Evolutionary conservation across 2,888 invertebrate species (phyloP).

Genomic region (Xestobium rufovillosum): DNA sequence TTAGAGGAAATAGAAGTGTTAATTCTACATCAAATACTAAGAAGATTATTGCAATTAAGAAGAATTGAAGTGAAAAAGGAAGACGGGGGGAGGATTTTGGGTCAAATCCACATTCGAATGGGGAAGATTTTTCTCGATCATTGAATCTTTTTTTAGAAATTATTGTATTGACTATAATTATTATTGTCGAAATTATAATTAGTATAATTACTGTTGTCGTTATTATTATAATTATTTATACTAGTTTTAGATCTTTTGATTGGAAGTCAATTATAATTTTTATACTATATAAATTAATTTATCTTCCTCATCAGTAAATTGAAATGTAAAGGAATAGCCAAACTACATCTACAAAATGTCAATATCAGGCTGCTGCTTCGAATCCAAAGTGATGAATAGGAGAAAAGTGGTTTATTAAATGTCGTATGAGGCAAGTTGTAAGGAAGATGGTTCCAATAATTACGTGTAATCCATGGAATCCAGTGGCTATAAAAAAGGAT

Average conservation of each 20-base stretch:
- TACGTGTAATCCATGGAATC: slow-evolving; percentile 69
- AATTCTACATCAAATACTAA: slow-evolving; percentile 70
- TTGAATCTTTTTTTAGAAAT: no score
- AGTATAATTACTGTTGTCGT: slow-evolving; percentile 54
- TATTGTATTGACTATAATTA: slow-evolving; percentile 43
- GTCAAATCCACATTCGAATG: slow-evolving; percentile 59
- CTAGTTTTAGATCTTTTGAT: slow-evolving; percentile 62
- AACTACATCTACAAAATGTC: slow-evolving; percentile 64
- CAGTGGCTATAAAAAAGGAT: slow-evolving; percentile 65
- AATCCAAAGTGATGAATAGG: slow-evolving; percentile 54
- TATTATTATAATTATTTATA: no score
- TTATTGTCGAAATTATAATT: slow-evolving; percentile 33
- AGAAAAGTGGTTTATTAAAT: slow-evolving; percentile 47
- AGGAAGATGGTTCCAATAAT: slow-evolving; percentile 55
- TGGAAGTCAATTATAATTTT: slow-evolving; percentile 64
- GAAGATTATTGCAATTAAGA: slow-evolving; percentile 61
- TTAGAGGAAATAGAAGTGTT: slow-evolving; percentile 54
- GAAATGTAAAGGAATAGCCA: no score
- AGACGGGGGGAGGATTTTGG: slow-evolving; percentile 45
- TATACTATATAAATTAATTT: slow-evolving; percentile 66
- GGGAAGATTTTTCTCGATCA: no score
- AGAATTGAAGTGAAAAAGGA: no score
- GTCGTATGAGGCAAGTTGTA: slow-evolving; percentile 46
- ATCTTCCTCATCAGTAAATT: slow-evolving; percentile 63
- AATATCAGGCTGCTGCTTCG: slow-evolving; percentile 60